Evolutionary conservation across 2,797 vertebrate genomes (phyloP), one percentile per base, ranked within the genome.

Genomic region (Tadarida brasiliensis): DNA sequence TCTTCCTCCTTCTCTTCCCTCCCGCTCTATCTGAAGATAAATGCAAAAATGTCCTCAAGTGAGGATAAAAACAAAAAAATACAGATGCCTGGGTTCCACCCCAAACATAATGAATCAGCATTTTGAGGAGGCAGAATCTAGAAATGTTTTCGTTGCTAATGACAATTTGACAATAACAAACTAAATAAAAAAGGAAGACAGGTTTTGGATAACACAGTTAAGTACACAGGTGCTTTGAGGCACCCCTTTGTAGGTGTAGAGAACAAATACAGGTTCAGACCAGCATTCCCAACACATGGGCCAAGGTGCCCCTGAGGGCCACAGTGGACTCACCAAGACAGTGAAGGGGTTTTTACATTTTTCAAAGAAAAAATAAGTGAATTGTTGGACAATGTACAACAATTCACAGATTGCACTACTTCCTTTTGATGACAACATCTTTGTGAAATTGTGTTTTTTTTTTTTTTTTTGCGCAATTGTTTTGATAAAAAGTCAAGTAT

Each of bases 121-220:
- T 85, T 94, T 95, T 81, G 73, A 92, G n/a, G 67, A 80, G 47
- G 35, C 5, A 14, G n/a, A 57, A 56, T 35, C 24, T 51, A 76
- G 22, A 54, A 94, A 90, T 30, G 19, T 33, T 87, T 61, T 22
- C 49, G 44, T 82, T 94, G 54, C 9, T 93, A 82, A 67, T 16
- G 33, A 61, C 84, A 97, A 91, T 59, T 22, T 92, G 78, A 90
- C 30, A 86, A 92, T 24, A 77, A 90, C 73, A 82, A 89, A 87
- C 90, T 49, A 85, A 91, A 33, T 39, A 87, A 63, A 3, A 93
- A 54, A 2, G 2, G n/a, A 92, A 90, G 56, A 14, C 84, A 94
- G 73, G n/a, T 63, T 84, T 47, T 47, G 26, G 67, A 82, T 61
- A 61, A 87, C 10, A 30, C 35, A 54, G 15, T 85, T 61, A 85